Percentiles rank a stretch among this genome's conserved stretches.
Conservation (phyloP, 2,797 vertebrate species). For the Molothrus ater region DNA sequence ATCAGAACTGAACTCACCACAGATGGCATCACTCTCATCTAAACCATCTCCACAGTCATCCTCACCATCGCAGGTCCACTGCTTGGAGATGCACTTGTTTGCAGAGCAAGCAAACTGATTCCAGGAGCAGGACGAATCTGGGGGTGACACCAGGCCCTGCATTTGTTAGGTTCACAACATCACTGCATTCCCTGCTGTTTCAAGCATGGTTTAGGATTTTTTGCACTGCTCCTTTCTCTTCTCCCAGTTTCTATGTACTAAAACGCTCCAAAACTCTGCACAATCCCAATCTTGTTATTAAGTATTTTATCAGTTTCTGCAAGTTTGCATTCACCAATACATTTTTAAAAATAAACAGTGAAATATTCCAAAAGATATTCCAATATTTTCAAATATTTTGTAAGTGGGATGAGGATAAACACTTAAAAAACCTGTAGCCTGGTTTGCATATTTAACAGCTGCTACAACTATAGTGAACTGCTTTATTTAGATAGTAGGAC, state of each 20-base stretch:
- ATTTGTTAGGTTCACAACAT: background rate
- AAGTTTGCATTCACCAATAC: background rate
- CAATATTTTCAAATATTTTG: background rate
- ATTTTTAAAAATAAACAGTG: background rate
- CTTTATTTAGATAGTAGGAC: background rate
- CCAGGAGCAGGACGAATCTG: slow-evolving; percentile 91
- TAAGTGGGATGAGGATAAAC: background rate
- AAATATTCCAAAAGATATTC: background rate
- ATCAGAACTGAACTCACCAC: slow-evolving; percentile 78
- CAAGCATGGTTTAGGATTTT: background rate
- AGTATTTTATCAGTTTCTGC: background rate
- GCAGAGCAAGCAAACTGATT: slow-evolving; percentile 91
- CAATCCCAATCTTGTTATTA: background rate
- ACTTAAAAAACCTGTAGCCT: background rate
- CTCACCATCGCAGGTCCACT: slow-evolving; percentile 94
- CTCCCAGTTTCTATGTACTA: background rate
- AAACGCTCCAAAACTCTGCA: background rate
- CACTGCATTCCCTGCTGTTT: background rate
- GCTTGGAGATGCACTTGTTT: slow-evolving; percentile 90
- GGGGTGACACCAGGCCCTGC: slow-evolving; percentile 16
- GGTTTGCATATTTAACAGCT: background rate
- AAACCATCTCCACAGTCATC: slow-evolving; percentile 91
- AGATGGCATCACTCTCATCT: slow-evolving; percentile 91
- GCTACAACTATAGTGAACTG: background rate
- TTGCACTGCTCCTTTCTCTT: background rate